Evolutionary conservation across 1,140 invertebrate species (phyloP), one percentile per base, ranked within the genome.

Genomic region (Drosophila carrolli): DNA sequence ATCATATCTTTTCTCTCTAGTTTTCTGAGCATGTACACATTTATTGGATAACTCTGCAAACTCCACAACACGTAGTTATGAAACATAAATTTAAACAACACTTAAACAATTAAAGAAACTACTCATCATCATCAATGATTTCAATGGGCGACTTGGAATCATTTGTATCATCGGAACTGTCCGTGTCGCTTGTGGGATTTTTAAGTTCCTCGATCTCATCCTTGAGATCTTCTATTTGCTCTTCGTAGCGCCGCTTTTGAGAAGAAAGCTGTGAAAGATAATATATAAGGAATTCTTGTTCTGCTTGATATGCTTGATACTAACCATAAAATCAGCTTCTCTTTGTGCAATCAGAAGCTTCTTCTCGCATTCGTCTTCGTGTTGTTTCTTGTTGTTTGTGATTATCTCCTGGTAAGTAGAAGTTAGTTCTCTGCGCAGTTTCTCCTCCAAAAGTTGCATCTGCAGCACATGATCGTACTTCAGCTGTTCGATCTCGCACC

Each of bases 151-250:
- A 57, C 41, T 74, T 75, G 0, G 51, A 50, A 1, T 78, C 81
- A 3, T 78, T 66, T 2, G 58, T 13, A 37, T 79, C 72, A 10
- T 90, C 75, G 1, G 14, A 32, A 29, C 38, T 72, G 2, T 73
- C 57, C 1, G 4, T 5, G 32, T 50, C 58, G 10, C 19, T 19
- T 4, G 4, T 6, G n/a, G 68, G 50, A 61, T 65, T 43, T 11
- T 41, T 71, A 10, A 71, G 50, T 0, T 89, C 84, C 1, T 91
- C 77, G 6, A 86, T 62, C 55, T 91, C 86, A 19, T 91, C 90
- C 10, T 73, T 61, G 11, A 91, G 56, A 53, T 91, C 90, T 54
- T 91, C 91, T 13, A 91, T 79, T 54, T 84, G 23, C 8, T 86
- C 77, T 37, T 89, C 81, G 23, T 74, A 78, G 27, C 62, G 60